A percentile compares a stretch with the other conserved stretches of the same genome.
Conservation (phyloP, 2,113 vertebrate species). For the Siniperca knerii region DNA sequence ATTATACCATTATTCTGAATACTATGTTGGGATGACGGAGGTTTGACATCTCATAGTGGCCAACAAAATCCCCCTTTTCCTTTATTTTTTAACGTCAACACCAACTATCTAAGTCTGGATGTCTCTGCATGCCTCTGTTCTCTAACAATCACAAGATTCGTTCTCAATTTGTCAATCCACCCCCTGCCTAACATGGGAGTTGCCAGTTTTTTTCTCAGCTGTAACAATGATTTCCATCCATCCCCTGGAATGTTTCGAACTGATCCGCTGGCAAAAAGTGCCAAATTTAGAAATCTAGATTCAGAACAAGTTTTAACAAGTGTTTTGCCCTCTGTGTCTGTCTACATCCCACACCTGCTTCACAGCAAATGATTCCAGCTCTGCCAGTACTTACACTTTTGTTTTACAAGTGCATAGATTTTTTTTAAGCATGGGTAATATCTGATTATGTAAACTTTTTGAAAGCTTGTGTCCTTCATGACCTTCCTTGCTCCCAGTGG, state of each 20-base stretch:
- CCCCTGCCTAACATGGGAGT: not conserved
- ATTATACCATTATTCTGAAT: not conserved
- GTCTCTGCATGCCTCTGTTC: not conserved
- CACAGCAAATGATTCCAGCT: too few species aligned
- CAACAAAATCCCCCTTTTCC: not conserved
- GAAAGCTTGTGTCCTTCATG: too few species aligned
- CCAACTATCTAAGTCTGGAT: not conserved
- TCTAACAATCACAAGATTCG: not conserved
- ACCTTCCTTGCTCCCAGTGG: too few species aligned
- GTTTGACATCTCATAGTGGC: not conserved
- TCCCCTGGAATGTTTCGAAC: not conserved
- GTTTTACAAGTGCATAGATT: too few species aligned
- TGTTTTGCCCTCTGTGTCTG: not conserved
- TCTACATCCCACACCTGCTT: too few species aligned
- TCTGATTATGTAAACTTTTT: too few species aligned
- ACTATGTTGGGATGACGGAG: not conserved
- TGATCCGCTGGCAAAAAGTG: not conserved
- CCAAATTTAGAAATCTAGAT: not conserved
- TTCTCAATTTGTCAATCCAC: not conserved
- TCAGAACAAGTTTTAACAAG: not conserved
- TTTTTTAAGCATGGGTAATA: too few species aligned
- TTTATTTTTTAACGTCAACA: not conserved
- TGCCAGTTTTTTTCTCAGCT: not conserved
- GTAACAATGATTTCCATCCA: not conserved
- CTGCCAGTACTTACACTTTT: too few species aligned